Evolutionary conservation across 1,140 invertebrate genomes (phyloP), one percentile per base, ranked within the genome.

Genomic region (Drosophila orosa): DNA sequence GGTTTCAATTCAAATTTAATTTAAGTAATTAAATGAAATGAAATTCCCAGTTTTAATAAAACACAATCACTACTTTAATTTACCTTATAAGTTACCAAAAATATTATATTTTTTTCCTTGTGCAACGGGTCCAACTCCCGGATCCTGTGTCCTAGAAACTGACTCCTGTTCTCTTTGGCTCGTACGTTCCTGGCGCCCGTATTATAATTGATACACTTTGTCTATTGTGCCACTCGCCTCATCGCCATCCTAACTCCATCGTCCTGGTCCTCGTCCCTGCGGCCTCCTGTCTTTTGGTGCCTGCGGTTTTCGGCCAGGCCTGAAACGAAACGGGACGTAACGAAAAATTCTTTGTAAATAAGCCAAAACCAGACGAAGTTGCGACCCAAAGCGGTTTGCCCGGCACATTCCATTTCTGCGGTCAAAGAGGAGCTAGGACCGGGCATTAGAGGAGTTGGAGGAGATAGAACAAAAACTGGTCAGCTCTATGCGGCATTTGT

Each of bases 121-220:
- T 40, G 29, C 29, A 39, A 29, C 0, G 13, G 27, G 17, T 52
- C 9, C 22, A 50, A 19, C 33, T 69, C 37, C 47, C 12, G 65
- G 40, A 12, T 27, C 50, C 52, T 48, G 33, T 24, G 40, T 40
- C 25, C 27, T 40, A 19, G 27, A 24, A 45, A 40, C 67, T 33
- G 50, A 22, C 31, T 57, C 12, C 65, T 25, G 13, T 12, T 6
- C 19, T 31, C 22, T 58, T 29, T 25, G 37, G 65, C 9, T 31
- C 15, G 54, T 66, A 44, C 50, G 42, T 24, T 54, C 58, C 84
- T 69, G 69, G 66, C 27, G 67, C 83, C 84, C 83, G 83, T 87
- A 87, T 89, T 89, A 80, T 89, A 89, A 89, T 86, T 86, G 83
- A 86, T 87, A 87, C 79, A 79, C 83, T 86, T 87, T 86, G 76